A percentile compares a stretch with the other conserved stretches of the same genome.
These are phyloP conservation scores for Brachionus koreanus DNA, from an alignment of 1,140 invertebrate genomes.

Conservation along the genomic window DNA sequence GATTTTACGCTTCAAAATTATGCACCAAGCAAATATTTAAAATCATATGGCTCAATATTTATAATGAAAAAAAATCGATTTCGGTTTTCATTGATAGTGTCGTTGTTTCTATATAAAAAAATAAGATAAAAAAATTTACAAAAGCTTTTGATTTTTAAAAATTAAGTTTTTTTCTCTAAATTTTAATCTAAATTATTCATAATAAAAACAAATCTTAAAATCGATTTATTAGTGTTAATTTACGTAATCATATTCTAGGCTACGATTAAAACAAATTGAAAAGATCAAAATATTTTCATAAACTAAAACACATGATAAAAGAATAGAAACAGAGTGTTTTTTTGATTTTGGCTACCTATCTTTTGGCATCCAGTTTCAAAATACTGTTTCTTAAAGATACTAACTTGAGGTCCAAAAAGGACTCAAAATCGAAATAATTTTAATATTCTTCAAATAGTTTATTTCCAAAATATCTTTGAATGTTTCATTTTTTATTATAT, in stretches of 20 bases:
- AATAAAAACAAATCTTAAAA: neutral
- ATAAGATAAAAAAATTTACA: too few species aligned
- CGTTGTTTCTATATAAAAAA: neutral
- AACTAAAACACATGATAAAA: slow-evolving; percentile 29
- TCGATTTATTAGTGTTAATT: slow-evolving; percentile 12
- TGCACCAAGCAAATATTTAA: neutral
- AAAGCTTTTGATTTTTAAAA: neutral
- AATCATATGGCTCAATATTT: neutral
- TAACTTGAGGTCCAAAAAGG: neutral
- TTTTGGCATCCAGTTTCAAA: neutral
- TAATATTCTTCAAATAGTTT: too few species aligned
- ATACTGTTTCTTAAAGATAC: neutral
- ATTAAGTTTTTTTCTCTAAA: neutral
- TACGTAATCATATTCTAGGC: slow-evolving; percentile 14
- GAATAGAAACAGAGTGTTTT: neutral
- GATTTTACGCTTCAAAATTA: neutral
- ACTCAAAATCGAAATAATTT: neutral
- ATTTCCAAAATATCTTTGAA: too few species aligned
- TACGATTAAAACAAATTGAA: neutral
- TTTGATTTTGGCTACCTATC: neutral
- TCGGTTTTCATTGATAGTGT: neutral
- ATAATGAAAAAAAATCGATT: neutral
- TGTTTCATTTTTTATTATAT: too few species aligned
- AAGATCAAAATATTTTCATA: neutral
- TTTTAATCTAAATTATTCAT: neutral